Percentiles rank a stretch among this genome's conserved stretches.
Evolutionary conservation across 1,140 invertebrate species (phyloP).

Genomic region (Zaprionus vittiger): DNA sequence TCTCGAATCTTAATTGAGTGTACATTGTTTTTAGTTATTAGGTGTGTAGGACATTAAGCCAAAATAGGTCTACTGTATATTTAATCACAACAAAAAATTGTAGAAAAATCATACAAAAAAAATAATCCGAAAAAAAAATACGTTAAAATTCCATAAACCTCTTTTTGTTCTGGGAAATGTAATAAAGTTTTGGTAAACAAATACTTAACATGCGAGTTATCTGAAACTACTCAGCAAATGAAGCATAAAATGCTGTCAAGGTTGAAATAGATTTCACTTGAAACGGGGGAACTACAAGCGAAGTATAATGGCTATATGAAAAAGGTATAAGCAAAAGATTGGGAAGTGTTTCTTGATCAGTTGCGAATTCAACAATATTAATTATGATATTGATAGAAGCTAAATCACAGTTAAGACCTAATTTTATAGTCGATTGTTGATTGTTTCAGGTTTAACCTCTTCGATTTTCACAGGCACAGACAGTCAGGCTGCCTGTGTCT

Average conservation of each 20-base stretch:
- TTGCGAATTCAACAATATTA: background rate
- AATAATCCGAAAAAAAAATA: conserved; percentile 52
- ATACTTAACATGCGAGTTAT: background rate
- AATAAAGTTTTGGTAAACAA: conserved; percentile 20
- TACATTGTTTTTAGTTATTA: conserved; percentile 74
- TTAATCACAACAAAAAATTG: conserved; percentile 61
- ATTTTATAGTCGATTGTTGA: background rate
- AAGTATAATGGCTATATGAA: too few species aligned
- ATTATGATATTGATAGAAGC: background rate
- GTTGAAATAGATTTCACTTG: background rate
- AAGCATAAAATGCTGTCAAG: background rate
- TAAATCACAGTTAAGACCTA: background rate
- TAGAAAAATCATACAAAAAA: conserved; percentile 53
- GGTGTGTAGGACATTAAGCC: conserved; percentile 60
- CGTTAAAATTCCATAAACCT: conserved; percentile 48
- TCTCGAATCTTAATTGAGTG: conserved; percentile 64
- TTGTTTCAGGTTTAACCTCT: conserved; percentile 3
- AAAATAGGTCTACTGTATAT: conserved; percentile 58
- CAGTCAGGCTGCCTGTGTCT: background rate
- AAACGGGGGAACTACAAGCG: background rate
- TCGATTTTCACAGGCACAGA: background rate
- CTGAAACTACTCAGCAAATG: background rate
- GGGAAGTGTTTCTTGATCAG: background rate
- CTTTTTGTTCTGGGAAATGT: conserved; percentile 29
- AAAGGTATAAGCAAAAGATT: background rate